Base-by-base conservation (phyloP, 1,140 invertebrate species). In the Scaptomyza hsui region DNA sequence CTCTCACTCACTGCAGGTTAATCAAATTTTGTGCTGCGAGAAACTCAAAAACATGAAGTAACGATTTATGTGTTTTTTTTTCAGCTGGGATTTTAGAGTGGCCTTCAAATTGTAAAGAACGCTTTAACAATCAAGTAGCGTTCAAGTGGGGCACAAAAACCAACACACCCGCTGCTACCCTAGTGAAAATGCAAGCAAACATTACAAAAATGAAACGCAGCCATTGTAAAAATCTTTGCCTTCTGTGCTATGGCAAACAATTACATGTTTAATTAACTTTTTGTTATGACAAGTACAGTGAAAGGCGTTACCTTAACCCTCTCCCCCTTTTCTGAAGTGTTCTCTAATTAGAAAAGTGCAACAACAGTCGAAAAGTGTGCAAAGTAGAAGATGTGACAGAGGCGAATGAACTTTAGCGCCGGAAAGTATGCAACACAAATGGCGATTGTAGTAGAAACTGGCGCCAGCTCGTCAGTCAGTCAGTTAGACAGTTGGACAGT, bases 211-310 rank as follows among this genome's bases (percentile, higher is more conserved):
- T 16, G 21, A 41, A 57, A 39, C 21, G 41, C 52, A 41, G 52
- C 18, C 37, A 47, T 45, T 63, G 68, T 29, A 39, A 79, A 44
- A 79, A 73, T 63, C 75, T 51, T 68, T 64, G 72, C 70, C n/a
- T 48, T 64, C 26, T 55, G 49, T 63, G 60, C 55, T 74, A 51
- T 71, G 75, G 72, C 75, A 76, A 29, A 71, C 80, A 85, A 85
- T 85, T 85, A 85, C 81, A 86, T 77, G 77, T 85, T 80, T 86
- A 86, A 86, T 86, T 86, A 86, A 88, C 70, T 83, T 83, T 79
- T 75, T 83, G 75, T 83, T 83, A 79, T 83, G 79, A 79, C 72
- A 72, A 37, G 62, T 44, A 39, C 44, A 29, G 37, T 41, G 53
- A 26, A 39, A 18, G 41, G 45, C 32, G 45, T 4, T 35, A 32